Evolutionary conservation across 2,888 invertebrate species (phyloP).

Genomic region (Polyploca ridens): DNA sequence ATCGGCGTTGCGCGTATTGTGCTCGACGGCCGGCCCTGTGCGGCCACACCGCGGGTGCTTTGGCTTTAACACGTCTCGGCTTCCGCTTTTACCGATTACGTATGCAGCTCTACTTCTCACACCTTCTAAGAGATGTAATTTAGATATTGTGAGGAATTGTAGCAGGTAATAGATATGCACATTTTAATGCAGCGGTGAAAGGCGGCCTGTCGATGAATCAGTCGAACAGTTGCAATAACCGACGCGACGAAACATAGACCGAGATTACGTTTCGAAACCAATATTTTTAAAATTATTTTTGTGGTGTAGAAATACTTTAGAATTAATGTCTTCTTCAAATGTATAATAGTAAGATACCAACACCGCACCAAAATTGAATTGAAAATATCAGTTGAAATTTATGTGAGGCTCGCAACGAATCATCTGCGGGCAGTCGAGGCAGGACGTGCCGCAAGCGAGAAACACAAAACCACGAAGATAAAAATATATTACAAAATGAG

Average conservation of each 20-base stretch:
- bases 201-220: conserved; percentile 35
- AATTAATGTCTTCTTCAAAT: conserved; percentile 68
- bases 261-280: conserved; percentile 30
- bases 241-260: conserved; percentile 2
- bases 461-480: conserved; percentile 82
- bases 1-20: conserved; percentile 74
- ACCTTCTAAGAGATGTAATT: conserved; percentile 70
- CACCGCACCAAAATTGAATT: conserved; percentile 67
- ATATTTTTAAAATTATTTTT: conserved; percentile 40
- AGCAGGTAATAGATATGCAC: conserved; percentile 61
- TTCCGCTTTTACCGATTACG: conserved; percentile 57
- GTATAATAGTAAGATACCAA: conserved; percentile 55
- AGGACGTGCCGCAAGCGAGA: conserved; percentile 75
- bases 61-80: conserved; percentile 46
- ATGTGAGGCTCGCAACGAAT: conserved; percentile 64
- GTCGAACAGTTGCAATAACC: conserved; percentile 18
- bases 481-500: conserved; percentile 84
- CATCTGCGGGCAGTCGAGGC: conserved; percentile 56
- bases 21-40: conserved; percentile 36
- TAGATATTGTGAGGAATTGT: conserved; percentile 53
- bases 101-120: conserved; percentile 65
- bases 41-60: conserved; percentile 38
- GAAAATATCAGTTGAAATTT: conserved; percentile 63
- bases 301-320: conserved; percentile 45
- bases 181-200: conserved; percentile 57